Evolutionary conservation across 2,888 invertebrate species (phyloP), one percentile per base, ranked within the genome.

Genomic region (Oxystoma pomonae): DNA sequence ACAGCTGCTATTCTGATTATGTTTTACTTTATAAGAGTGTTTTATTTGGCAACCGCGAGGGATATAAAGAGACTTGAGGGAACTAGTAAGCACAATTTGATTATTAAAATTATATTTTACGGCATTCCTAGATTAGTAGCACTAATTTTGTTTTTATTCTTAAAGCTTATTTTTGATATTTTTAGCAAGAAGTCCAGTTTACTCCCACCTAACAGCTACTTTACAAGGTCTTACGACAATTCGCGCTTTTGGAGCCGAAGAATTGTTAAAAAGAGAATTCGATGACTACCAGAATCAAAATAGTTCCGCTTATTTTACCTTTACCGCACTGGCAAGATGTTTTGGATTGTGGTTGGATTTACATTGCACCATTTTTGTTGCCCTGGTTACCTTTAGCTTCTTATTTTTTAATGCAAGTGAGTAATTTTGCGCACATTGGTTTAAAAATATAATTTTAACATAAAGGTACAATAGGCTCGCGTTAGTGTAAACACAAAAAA

Each of bases 211-310:
- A 50, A 89, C 86, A 71, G 87, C 90, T 59, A 87, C 89, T 0
- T 81, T 92, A 19, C 86, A 90, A 76, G 92, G 92, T 1, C 78
- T 92, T 0, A 83, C 88, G n/a, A 90, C 91, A 0, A 89, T 92
- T 16, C 82, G 91, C 68, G 88, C 90, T 0, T 87, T 88, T 69
- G 81, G 83, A 62, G 87, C 87, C 0, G 85, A 88, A 75, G 78
- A 82, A 16, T 81, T 84, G 2, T 83, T 91, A 59, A 82, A 83
- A 50, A 76, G 76, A 22, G 85, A 87, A 70, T 88, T 88, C 71
- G 86, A 87, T 71, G 79, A 80, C 17, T 83, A 84, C 69, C 84
- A 85, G 70, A 85, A 86, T 72, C 72, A 83, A 0, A 90, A 92
- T 72, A 87, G 89, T 0, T 86, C 90, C 0, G 85, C 91, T 0